Percentiles rank a stretch among this genome's conserved stretches.
Evolutionary conservation across 2,113 vertebrate species (phyloP).

Genomic region (Perccottus glenii): DNA sequence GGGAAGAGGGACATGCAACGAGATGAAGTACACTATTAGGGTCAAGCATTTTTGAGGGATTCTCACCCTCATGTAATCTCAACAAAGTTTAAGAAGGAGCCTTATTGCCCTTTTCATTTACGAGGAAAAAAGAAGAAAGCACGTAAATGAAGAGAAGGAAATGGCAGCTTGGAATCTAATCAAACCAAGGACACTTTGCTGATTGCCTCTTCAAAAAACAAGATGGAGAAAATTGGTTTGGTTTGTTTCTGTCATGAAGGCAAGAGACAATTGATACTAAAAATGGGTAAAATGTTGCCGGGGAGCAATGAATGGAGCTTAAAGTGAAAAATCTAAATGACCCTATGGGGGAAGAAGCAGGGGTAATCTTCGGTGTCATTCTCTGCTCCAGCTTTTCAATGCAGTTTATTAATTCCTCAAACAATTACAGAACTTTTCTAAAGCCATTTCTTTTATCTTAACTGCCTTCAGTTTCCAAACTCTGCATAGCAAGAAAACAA

Average conservation of each 20-base stretch:
- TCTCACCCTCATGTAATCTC: slow-evolving; percentile 39
- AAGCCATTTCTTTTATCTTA: slow-evolving; percentile 37
- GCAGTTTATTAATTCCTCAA: slow-evolving; percentile 30
- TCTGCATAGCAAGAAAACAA: too few species aligned
- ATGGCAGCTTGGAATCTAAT: slow-evolving; percentile 64
- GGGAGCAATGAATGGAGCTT: slow-evolving; percentile 62
- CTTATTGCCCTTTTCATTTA: slow-evolving; percentile 29
- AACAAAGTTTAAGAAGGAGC: slow-evolving; percentile 25
- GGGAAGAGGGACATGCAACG: slow-evolving; percentile 9
- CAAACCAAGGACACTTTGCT: slow-evolving; percentile 69
- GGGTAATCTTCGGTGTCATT: slow-evolving; percentile 56
- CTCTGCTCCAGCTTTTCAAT: slow-evolving; percentile 27
- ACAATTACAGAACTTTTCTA: slow-evolving; percentile 55
- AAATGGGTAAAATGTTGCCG: slow-evolving; percentile 65
- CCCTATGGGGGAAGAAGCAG: slow-evolving; percentile 19
- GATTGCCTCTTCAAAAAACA: slow-evolving; percentile 73
- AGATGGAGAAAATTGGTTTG: slow-evolving; percentile 65
- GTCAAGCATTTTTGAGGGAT: slow-evolving; percentile 41
- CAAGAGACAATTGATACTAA: slow-evolving; percentile 62
- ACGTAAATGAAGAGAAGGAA: slow-evolving; percentile 44
- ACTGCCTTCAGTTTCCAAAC: slow-evolving; percentile 8
- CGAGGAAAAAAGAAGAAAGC: slow-evolving; percentile 20
- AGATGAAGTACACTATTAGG: slow-evolving; percentile 30
- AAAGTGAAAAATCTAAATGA: slow-evolving; percentile 70
- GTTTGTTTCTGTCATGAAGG: slow-evolving; percentile 69